phyloP scores from a whole-genome alignment of 53 echinoderm and acorn worm species.

The Zoroaster sp. region DNA sequence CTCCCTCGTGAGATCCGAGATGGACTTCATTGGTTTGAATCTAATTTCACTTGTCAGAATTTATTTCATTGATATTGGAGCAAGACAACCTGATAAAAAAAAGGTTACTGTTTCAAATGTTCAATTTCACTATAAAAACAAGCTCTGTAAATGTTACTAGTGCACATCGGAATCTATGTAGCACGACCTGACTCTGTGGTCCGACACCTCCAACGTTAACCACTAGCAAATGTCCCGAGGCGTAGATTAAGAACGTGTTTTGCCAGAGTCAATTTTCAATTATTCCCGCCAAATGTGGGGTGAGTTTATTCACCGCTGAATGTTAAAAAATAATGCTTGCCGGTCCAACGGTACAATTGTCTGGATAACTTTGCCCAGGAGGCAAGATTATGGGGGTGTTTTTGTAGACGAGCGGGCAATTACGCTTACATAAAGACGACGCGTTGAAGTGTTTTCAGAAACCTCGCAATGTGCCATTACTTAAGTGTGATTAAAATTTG shows the following conservation, averaged over 20 bases:
- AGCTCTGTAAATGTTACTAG: neutral
- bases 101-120: neutral
- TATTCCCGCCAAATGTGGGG: neutral
- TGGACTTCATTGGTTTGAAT: no score
- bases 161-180: no score
- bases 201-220: neutral
- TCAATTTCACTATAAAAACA: neutral
- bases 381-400: constrained; percentile 11
- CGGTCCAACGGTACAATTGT: neutral
- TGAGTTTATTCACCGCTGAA: neutral
- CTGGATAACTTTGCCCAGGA: neutral
- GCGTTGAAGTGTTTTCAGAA: neutral
- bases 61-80: neutral
- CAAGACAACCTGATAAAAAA: neutral
- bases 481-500: no score
- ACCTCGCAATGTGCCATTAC: neutral
- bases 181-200: no score
- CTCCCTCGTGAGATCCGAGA: no score
- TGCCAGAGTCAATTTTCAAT: neutral
- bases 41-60: constrained; percentile 15
- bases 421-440: neutral
- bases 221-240: neutral
- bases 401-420: constrained; percentile 55
- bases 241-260: neutral
- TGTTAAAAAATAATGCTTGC: neutral